phyloP scores from a whole-genome alignment of 30 jellyfish, hydroid and myxozoan species.

The Clytia hemisphaerica region DNA sequence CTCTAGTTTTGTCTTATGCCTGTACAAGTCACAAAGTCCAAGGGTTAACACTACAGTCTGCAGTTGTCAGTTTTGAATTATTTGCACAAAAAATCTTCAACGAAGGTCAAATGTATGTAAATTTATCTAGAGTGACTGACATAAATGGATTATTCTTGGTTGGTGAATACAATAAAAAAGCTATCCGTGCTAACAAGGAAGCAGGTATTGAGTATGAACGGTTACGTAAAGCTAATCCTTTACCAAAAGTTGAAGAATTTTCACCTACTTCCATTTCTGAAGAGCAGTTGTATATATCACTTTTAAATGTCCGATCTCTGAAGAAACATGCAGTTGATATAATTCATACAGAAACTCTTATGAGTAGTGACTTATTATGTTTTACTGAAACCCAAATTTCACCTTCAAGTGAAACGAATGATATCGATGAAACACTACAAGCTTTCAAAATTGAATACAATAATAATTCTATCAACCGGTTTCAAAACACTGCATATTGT shows the following conservation, averaged over 20 bases:
- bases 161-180: not conserved
- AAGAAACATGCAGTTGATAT: slow-evolving; percentile 8
- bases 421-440: too few relatives aligned
- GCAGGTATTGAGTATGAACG: slow-evolving; percentile 2
- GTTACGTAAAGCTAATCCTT: too few relatives aligned
- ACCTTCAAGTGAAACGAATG: not conserved
- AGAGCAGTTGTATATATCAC: too few relatives aligned
- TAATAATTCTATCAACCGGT: too few relatives aligned
- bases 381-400: slow-evolving; percentile 9
- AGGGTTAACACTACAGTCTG: not conserved
- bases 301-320: slow-evolving; percentile 1
- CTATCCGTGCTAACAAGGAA: not conserved
- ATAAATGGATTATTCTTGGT: not conserved
- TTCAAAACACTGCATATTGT: slow-evolving; percentile 6
- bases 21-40: slow-evolving; percentile 1
- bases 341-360: not conserved
- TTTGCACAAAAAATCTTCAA: not conserved
- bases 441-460: not conserved
- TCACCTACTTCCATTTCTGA: too few relatives aligned
- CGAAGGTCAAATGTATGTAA: slow-evolving; percentile 6
- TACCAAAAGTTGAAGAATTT: too few relatives aligned
- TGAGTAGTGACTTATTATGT: not conserved
- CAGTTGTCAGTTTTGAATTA: slow-evolving; percentile 4
- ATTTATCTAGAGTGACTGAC: not conserved
- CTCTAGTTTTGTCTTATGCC: too few relatives aligned